phyloP scores from a whole-genome alignment of 2,113 vertebrate genomes.

The Cygnus buccinator region DNA sequence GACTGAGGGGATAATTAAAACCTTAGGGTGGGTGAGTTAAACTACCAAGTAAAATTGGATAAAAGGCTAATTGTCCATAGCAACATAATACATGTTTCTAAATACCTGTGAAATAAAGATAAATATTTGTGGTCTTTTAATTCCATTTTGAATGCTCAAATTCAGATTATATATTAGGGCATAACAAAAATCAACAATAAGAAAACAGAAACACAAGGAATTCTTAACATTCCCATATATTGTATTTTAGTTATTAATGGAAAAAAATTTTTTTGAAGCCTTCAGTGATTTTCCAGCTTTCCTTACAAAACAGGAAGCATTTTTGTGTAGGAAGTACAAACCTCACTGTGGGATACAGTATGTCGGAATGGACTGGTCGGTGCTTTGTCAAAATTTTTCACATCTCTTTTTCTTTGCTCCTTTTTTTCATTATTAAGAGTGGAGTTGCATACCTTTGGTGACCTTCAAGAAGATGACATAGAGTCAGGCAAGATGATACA shows the following conservation, averaged over 20 bases:
- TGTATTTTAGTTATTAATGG: neutral
- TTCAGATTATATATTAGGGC: slow-evolving; percentile 36
- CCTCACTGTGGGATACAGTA: neutral
- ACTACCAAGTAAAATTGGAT: slow-evolving; percentile 82
- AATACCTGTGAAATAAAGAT: slow-evolving; percentile 80
- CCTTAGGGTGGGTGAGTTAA: slow-evolving; percentile 76
- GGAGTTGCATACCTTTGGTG: slow-evolving; percentile 71
- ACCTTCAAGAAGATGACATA: slow-evolving; percentile 74
- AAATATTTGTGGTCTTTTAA: slow-evolving; percentile 44
- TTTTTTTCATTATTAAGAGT: slow-evolving; percentile 37
- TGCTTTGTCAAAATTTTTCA: slow-evolving; percentile 54
- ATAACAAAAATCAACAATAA: neutral
- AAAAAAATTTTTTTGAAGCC: neutral
- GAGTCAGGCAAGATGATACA: slow-evolving; percentile 76
- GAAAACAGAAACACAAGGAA: neutral
- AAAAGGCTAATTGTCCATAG: slow-evolving; percentile 84
- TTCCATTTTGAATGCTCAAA: neutral
- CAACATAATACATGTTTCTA: slow-evolving; percentile 75
- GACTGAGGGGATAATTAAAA: slow-evolving; percentile 82
- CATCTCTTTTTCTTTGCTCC: slow-evolving; percentile 48
- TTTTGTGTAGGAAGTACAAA: neutral
- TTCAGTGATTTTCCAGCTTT: slow-evolving; percentile 1
- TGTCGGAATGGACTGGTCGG: neutral
- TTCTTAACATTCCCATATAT: neutral
- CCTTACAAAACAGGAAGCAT: neutral